Conservation (phyloP, 1,140 invertebrate species). For the Ctenoplectra terminalis region DNA sequence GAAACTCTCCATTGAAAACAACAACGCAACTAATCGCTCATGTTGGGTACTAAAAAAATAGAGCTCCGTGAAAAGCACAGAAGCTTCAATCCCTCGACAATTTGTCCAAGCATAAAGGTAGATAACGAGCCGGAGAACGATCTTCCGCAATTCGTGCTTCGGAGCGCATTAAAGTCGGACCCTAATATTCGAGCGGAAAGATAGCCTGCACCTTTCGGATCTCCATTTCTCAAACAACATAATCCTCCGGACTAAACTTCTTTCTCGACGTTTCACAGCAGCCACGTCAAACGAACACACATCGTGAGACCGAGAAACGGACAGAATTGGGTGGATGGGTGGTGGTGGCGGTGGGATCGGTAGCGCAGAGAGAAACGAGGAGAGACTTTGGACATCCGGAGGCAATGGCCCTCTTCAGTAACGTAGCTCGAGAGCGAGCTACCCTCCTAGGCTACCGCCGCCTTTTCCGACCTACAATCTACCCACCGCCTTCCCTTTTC, state of each 20-base stretch:
- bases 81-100: background rate
- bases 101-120: background rate
- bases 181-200: slow-evolving; percentile 15
- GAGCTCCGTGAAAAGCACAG: no score
- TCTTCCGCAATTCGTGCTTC: background rate
- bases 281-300: slow-evolving; percentile 33
- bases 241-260: slow-evolving; percentile 41
- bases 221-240: slow-evolving; percentile 11
- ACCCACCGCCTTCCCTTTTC: slow-evolving; percentile 63
- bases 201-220: background rate
- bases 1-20: no score
- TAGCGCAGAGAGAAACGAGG: background rate
- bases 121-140: background rate
- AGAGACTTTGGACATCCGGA: slow-evolving; percentile 55
- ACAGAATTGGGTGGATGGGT: background rate
- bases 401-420: slow-evolving; percentile 66
- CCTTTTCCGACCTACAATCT: slow-evolving; percentile 56
- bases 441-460: slow-evolving; percentile 50
- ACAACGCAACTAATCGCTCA: no score
- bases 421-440: slow-evolving; percentile 52
- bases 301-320: background rate
- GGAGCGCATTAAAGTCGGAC: background rate
- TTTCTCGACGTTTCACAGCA: slow-evolving; percentile 10
- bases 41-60: no score
- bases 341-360: background rate